Evolutionary conservation across 2,797 vertebrate genomes (phyloP).

Genomic region (Sebastes hubbsi): DNA sequence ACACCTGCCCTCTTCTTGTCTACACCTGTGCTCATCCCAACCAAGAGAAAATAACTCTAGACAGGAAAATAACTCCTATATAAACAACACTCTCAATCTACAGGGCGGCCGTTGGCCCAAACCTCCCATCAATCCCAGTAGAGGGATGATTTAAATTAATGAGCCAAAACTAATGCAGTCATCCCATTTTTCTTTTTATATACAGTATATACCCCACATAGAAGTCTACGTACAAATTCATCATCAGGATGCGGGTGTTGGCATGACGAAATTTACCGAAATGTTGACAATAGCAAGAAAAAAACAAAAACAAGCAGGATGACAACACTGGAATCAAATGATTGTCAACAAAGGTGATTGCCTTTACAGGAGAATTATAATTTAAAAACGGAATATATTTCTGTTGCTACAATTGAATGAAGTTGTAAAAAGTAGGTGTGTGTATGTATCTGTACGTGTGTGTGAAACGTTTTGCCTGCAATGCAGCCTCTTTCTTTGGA

Average conservation of each 20-base stretch:
- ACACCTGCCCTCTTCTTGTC: slow-evolving; percentile 53
- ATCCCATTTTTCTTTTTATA: slow-evolving; percentile 74
- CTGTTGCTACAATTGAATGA: slow-evolving; percentile 74
- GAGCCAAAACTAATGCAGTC: slow-evolving; percentile 73
- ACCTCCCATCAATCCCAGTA: slow-evolving; percentile 57
- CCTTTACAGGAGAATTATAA: slow-evolving; percentile 76
- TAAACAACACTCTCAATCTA: slow-evolving; percentile 77
- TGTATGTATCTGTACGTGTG: slow-evolving; percentile 21
- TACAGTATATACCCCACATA: slow-evolving; percentile 77
- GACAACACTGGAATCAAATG: slow-evolving; percentile 70
- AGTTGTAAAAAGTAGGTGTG: slow-evolving; percentile 44
- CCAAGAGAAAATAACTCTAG: slow-evolving; percentile 67
- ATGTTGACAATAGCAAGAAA: slow-evolving; percentile 32
- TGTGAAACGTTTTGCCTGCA: slow-evolving; percentile 45
- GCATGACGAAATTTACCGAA: slow-evolving; percentile 44
- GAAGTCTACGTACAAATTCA: slow-evolving; percentile 66
- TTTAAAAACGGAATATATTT: slow-evolving; percentile 71
- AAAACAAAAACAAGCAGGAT: slow-evolving; percentile 40
- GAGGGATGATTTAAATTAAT: slow-evolving; percentile 76
- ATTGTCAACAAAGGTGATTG: slow-evolving; percentile 81
- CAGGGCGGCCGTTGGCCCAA: slow-evolving; percentile 31
- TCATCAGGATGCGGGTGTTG: slow-evolving; percentile 60
- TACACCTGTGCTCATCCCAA: slow-evolving; percentile 58
- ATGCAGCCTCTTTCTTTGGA: slow-evolving; percentile 79
- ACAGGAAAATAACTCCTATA: slow-evolving; percentile 76